Conservation (phyloP, 2,113 vertebrate species). For the Lycocorax pyrrhopterus region DNA sequence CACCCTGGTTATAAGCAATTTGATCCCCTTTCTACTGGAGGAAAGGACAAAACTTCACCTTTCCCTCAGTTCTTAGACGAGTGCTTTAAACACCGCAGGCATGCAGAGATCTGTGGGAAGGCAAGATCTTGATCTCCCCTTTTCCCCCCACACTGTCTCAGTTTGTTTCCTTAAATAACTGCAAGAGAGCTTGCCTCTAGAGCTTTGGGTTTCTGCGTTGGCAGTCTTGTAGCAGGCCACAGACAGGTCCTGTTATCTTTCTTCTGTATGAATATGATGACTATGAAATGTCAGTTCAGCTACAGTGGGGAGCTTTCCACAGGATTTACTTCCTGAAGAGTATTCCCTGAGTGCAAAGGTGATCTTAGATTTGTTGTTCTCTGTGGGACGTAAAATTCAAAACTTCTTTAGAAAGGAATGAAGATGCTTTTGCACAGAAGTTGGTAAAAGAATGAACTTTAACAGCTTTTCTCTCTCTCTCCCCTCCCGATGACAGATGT, state of each 20-base stretch:
- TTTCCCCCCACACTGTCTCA: accelerated
- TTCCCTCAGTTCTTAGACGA: neutral
- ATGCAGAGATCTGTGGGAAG: neutral
- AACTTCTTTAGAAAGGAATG: neutral
- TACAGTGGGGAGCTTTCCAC: neutral
- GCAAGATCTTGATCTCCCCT: neutral
- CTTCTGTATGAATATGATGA: neutral
- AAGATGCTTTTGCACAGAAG: neutral
- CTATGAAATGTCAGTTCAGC: neutral
- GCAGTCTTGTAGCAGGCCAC: neutral
- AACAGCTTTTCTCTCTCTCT: neutral
- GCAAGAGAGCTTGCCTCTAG: neutral
- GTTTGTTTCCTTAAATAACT: neutral
- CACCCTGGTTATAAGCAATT: neutral
- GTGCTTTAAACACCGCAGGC: neutral
- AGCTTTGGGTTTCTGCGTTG: neutral
- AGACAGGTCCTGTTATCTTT: neutral
- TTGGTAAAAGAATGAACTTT: neutral
- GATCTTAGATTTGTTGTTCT: neutral
- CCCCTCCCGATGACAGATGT: neutral
- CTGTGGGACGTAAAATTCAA: neutral
- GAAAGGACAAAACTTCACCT: neutral
- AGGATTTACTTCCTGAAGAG: neutral
- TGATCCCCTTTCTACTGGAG: neutral
- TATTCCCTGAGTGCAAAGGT: neutral